Evolutionary conservation across 2,888 invertebrate species (phyloP), one percentile per base, ranked within the genome.

Genomic region (Acronicta aceris): DNA sequence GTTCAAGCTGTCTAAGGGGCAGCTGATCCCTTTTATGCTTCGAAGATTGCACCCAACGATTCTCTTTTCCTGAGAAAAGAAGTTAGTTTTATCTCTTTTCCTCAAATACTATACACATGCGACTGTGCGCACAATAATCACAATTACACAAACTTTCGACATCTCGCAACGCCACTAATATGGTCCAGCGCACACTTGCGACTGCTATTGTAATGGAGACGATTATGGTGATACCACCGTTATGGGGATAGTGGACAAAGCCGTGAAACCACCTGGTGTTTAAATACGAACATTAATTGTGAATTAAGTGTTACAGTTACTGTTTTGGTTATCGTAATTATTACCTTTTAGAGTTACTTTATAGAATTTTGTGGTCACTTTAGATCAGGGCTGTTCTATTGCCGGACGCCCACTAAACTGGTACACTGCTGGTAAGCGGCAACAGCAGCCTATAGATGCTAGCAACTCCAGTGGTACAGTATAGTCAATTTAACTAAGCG

Each of bases 161-260:
- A 71, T 73, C 65, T 73, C 65, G 77, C 72, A 77, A 79, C 36
- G 7, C n/a, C n/a, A 30, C 66, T 21, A 53, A 67, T 71, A 61
- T 59, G 76, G 78, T 54, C 49, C 48, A 55, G 46, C 21, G 60
- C 47, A 53, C 64, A 55, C 54, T 65, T 53, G 27, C 27, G 45
- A 7, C 49, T 53, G 41, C 45, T 27, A 58, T 49, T 41, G 64
- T 69, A 5, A 4, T 16, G 27, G 21, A 13, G 13, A 13, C 49
- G 5, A 10, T 38, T 57, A 43, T 41, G 51, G 51, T 15, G 16
- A 8, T 33, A 33, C 38, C 38, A 38, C 38, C 38, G 33, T 33
- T 33, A 38, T 42, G 16, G 51, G 0, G 15, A 27, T 27, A 17
- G 41, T 27, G 12, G 30, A 42, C 42, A 51, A 51, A 27, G 42